Percentiles rank a stretch among this genome's conserved stretches.
phyloP scores from a whole-genome alignment of 53 echinoderm and acorn worm species.

The Glandiceps talaboti region DNA sequence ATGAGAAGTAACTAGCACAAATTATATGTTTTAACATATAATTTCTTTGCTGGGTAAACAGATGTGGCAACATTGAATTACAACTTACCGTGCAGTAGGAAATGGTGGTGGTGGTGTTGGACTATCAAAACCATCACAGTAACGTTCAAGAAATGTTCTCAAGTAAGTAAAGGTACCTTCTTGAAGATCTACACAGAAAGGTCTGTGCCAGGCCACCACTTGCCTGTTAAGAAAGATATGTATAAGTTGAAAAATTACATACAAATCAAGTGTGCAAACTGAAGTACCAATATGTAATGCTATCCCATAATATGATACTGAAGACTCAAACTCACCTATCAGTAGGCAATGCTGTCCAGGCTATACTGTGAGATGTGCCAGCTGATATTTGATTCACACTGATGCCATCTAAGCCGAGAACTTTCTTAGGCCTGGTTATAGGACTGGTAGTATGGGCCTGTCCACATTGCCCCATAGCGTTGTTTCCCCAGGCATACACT shows the following conservation, averaged over 20 bases:
- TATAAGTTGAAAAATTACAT: background rate
- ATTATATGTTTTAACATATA: no score
- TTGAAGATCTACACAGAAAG: slow-evolving; percentile 96
- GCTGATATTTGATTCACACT: slow-evolving; percentile 94
- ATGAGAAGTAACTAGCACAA: no score
- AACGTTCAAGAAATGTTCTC: slow-evolving; percentile 82
- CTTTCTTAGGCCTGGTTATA: slow-evolving; percentile 83
- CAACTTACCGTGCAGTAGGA: slow-evolving; percentile 73
- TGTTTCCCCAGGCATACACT: slow-evolving; percentile 97
- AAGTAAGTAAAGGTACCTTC: slow-evolving; percentile 78
- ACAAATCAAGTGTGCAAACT: no score
- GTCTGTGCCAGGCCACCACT: slow-evolving; percentile 99
- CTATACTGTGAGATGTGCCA: slow-evolving; percentile 91
- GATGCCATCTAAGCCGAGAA: slow-evolving; percentile 77
- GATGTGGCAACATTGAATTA: no score
- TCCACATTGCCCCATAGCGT: slow-evolving; percentile 98
- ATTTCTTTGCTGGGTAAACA: no score
- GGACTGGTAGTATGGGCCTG: slow-evolving; percentile 97
- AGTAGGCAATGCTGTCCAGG: slow-evolving; percentile 91
- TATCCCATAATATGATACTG: no score
- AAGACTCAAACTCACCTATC: slow-evolving; percentile 78
- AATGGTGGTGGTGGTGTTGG: slow-evolving; percentile 82
- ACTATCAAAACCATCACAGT: slow-evolving; percentile 85
- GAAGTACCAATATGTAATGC: no score
- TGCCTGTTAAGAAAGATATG: slow-evolving; percentile 47